Percentiles rank a stretch among this genome's conserved stretches.
These are phyloP conservation scores for Ostrea denselamellosa DNA, from an alignment of 1,140 invertebrate species.

Conservation along the genomic window DNA sequence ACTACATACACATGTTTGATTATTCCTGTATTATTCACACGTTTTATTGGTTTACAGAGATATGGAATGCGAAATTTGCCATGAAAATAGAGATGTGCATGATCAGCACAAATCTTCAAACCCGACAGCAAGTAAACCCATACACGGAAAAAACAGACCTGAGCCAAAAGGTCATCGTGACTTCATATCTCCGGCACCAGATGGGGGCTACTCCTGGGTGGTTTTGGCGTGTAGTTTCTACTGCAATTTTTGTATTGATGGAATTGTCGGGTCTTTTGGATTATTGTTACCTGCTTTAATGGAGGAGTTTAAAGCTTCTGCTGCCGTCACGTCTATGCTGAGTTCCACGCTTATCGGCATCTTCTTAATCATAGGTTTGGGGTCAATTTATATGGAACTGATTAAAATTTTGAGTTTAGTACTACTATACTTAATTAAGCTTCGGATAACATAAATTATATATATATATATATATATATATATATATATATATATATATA, in stretches of 20 bases:
- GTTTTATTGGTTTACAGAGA: neutral
- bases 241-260: conserved; percentile 50
- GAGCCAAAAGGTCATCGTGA: neutral
- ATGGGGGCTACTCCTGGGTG: conserved; percentile 54
- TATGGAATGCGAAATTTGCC: neutral
- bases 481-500: too few relatives aligned
- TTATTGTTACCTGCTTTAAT: conserved; percentile 47
- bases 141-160: neutral
- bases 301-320: conserved; percentile 31
- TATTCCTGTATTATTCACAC: neutral
- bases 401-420: too few relatives aligned
- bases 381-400: too few relatives aligned
- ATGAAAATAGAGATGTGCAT: neutral
- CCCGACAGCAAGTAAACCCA: neutral
- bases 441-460: too few relatives aligned
- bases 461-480: too few relatives aligned
- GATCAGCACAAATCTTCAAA: neutral
- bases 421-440: too few relatives aligned
- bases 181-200: neutral
- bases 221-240: conserved; percentile 45
- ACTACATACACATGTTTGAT: neutral
- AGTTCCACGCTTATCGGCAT: conserved; percentile 49
- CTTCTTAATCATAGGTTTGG: conserved; percentile 41
- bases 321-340: conserved; percentile 45
- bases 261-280: conserved; percentile 48